Evolutionary conservation across 2,113 vertebrate genomes (phyloP).

Genomic region (Ibidorhyncha struthersii): DNA sequence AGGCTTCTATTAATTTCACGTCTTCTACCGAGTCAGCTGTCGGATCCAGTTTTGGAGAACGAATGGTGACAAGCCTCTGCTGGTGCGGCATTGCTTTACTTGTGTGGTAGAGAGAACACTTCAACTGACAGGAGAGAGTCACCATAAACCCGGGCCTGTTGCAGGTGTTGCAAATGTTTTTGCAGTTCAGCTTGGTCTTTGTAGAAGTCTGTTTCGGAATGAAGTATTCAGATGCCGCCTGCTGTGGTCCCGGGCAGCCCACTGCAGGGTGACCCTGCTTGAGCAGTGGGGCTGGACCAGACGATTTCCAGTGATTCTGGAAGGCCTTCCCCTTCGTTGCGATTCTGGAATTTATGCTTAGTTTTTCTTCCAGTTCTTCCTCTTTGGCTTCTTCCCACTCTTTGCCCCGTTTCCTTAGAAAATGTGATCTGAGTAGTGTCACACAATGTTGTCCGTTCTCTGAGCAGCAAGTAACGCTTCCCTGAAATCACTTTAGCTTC

Average conservation of each 20-base stretch:
- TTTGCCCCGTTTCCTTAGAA: not conserved
- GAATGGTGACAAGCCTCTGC: not conserved
- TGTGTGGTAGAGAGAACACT: not conserved
- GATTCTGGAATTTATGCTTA: not conserved
- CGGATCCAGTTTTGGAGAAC: fast-evolving
- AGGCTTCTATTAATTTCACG: not conserved
- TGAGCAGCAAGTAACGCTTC: not conserved
- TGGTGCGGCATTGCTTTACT: not conserved
- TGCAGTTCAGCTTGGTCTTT: not conserved
- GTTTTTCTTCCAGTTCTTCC: not conserved
- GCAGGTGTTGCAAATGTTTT: not conserved
- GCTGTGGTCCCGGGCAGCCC: not conserved
- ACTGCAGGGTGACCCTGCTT: not conserved
- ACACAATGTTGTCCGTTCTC: not conserved
- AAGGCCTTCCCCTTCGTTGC: not conserved
- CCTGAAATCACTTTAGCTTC: not conserved
- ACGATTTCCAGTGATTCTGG: fast-evolving
- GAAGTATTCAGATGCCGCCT: not conserved
- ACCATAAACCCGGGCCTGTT: fast-evolving
- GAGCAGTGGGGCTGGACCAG: not conserved
- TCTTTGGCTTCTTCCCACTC: not conserved
- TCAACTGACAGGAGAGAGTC: not conserved
- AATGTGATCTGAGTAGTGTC: not conserved
- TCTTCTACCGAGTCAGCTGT: not conserved
- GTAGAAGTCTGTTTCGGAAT: not conserved